A percentile compares a stretch with the other conserved stretches of the same genome.
These are phyloP conservation scores for Drymodes brunneopygia DNA, from an alignment of 2,113 vertebrate genomes.

Conservation along the genomic window DNA sequence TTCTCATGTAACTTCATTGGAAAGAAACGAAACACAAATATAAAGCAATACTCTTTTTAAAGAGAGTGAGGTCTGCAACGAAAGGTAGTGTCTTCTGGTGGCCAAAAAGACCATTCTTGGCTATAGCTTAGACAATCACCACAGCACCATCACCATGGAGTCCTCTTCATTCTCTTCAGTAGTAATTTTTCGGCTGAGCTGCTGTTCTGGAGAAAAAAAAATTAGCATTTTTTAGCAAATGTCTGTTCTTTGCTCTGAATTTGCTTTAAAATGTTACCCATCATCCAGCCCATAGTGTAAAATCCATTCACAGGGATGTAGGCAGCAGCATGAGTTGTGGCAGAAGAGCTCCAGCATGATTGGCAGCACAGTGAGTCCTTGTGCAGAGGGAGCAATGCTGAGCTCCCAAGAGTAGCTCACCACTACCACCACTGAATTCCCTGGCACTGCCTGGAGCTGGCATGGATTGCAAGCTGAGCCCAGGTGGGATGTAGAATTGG, in stretches of 20 bases:
- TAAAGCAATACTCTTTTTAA: neutral
- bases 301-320: neutral
- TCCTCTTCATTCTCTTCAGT: neutral
- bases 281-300: neutral
- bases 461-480: neutral
- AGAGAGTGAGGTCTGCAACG: neutral
- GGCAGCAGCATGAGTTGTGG: neutral
- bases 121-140: neutral
- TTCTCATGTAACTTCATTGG: neutral
- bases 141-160: neutral
- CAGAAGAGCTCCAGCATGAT: rapidly evolving
- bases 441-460: neutral
- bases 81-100: neutral
- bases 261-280: neutral
- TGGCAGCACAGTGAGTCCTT: neutral
- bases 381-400: neutral
- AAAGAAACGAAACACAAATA: neutral
- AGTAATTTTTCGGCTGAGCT: neutral
- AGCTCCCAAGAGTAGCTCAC: neutral
- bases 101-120: neutral
- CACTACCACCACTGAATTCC: neutral
- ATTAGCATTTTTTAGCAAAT: neutral
- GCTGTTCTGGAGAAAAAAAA: neutral
- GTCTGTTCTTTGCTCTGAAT: neutral
- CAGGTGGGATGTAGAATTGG: rapidly evolving